Base-by-base conservation (phyloP, 2,888 invertebrate species). In the Synergus umbraculus region DNA sequence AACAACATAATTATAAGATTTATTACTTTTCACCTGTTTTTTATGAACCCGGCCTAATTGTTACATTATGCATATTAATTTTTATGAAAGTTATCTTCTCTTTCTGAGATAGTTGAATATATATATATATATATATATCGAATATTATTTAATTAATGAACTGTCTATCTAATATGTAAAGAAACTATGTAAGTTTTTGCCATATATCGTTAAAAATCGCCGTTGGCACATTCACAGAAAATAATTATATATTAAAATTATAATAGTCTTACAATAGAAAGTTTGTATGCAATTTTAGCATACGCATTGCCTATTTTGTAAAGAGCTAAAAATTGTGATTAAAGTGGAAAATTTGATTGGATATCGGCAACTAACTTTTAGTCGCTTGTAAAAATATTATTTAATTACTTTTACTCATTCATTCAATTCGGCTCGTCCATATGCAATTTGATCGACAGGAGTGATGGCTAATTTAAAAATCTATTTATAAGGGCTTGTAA, bases 401-500 rank as follows among this genome's bases (percentile, higher is more conserved):
- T 0, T 63, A 12, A 29, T 63, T 63, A 29, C 10, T 29, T 63
- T 29, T 29, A 5, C 5, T 63, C 4, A 63, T 54, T 54, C 9
- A n/a, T 18, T 22, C 29, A 44, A 67, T 18, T 67, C 22, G 37
- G 37, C 54, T 73, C 46, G 69, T 49, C n/a, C 10, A 54, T 37
- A 13, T 54, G 37, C 29, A 49, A 37, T 15, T 49, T 9, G 4
- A 73, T 73, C 29, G 29, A 67, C 22, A 44, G 46, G 29, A n/a
- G 43, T 65, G 43, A 46, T 29, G 29, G 29, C 46, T 46, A 49
- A 69, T 69, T 69, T 22, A 15, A 44, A 49, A 49, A 65, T 46
- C 46, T 67, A 67, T 46, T 69, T 69, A 69, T 69, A 69, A 69
- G 29, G 29, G 49, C 49, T 67, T 67, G 67, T 18, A 46, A 13